Conservation (phyloP, 2,797 vertebrate species). For the Decapterus maruadsi region DNA sequence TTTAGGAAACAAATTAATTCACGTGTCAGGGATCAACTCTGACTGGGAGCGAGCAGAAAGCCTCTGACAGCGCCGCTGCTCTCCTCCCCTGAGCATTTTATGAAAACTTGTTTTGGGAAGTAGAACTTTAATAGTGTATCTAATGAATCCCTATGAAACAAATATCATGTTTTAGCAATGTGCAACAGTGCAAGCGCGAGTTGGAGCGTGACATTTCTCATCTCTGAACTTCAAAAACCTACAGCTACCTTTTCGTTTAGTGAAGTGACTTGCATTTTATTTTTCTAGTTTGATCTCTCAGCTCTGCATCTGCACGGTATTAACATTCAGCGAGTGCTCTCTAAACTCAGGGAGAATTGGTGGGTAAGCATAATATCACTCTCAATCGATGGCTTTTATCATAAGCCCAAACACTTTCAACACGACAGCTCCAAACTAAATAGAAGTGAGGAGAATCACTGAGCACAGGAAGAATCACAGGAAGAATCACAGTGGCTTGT, state of each 20-base stretch:
- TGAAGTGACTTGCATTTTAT: slow-evolving; percentile 44
- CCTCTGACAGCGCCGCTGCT: slow-evolving; percentile 69
- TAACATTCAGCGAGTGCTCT: slow-evolving; percentile 58
- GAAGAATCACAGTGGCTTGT: slow-evolving; percentile 22
- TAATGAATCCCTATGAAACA: slow-evolving; percentile 77
- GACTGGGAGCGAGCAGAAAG: slow-evolving; percentile 68
- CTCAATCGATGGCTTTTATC: slow-evolving; percentile 76
- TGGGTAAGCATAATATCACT: slow-evolving; percentile 73
- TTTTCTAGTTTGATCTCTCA: slow-evolving; percentile 45
- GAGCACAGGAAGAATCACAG: slow-evolving; percentile 32
- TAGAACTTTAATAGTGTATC: slow-evolving; percentile 68
- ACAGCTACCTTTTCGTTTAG: slow-evolving; percentile 14
- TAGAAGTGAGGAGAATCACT: slow-evolving; percentile 66
- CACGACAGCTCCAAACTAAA: slow-evolving; percentile 59
- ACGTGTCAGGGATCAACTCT: slow-evolving; percentile 75
- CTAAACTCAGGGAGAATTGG: slow-evolving; percentile 63
- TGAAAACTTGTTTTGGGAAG: slow-evolving; percentile 71
- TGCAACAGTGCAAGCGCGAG: slow-evolving; percentile 34
- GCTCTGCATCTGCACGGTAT: slow-evolving; percentile 50
- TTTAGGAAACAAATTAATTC: slow-evolving; percentile 85
- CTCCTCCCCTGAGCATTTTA: slow-evolving; percentile 65
- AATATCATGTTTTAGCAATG: slow-evolving; percentile 51
- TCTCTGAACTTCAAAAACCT: slow-evolving; percentile 51
- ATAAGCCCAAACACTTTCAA: slow-evolving; percentile 71
- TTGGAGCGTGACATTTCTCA: slow-evolving; percentile 40